Base-by-base conservation (phyloP, 2,797 vertebrate genomes). In the Distichodus sexfasciatus region DNA sequence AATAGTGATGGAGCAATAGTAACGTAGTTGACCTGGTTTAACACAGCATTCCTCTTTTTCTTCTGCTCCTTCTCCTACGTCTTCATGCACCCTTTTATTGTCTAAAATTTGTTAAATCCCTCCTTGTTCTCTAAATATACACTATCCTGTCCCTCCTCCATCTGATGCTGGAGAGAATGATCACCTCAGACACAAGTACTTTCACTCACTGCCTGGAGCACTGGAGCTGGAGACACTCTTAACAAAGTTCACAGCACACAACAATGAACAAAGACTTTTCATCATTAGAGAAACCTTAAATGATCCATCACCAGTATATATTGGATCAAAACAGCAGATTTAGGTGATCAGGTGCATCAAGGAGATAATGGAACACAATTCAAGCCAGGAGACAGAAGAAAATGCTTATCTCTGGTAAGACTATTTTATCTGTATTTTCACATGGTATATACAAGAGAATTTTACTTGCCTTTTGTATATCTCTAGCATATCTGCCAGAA, bases 391-490 rank as follows among this genome's bases (percentile, higher is more conserved):
- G 44, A 40, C 64, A 64, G 82, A 82, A 47, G 82, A 84, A 50
- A 85, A 83, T 60, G 66, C 73, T 55, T 80, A 82, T 77, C 76
- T 82, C 41, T 80, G 80, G 84, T 85, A 83, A 84, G 79, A 28
- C 14, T 55, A 1, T 29, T 55, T 55, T 26, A 4, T 44, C 46
- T 24, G 53, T 6, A 35, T 57, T 65, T 60, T 29, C 7, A 44
- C 24, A 12, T n/a, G 23, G 31, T 41, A 28, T 28, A 40, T 40
- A n/a, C n/a, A n/a, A n/a, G n/a, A n/a, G n/a, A n/a, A n/a, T n/a
- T n/a, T n/a, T n/a, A n/a, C n/a, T n/a, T n/a, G n/a, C n/a, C n/a
- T n/a, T n/a, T n/a, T n/a, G n/a, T n/a, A n/a, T n/a, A n/a, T n/a
- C n/a, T n/a, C n/a, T n/a, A n/a, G n/a, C n/a, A n/a, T 26, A 21